phyloP scores from a whole-genome alignment of 2,888 invertebrate species.

The Iselma pallidipennis region DNA sequence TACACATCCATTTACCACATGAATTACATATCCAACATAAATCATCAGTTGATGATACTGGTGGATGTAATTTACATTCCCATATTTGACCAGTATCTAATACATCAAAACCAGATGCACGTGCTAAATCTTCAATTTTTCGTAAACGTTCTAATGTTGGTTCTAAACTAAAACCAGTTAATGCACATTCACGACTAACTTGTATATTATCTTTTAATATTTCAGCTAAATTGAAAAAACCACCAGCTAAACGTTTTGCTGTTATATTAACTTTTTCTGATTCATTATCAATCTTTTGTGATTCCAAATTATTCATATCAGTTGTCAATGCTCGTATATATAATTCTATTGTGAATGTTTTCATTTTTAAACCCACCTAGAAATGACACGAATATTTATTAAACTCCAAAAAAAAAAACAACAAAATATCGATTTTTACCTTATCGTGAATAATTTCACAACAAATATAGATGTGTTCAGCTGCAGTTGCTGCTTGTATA shows the following conservation, averaged over 20 bases:
- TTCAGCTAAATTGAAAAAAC: conserved; percentile 68
- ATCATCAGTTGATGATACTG: conserved; percentile 46
- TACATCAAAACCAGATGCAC: conserved; percentile 57
- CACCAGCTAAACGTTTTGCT: conserved; percentile 63
- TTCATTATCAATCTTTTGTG: conserved; percentile 63
- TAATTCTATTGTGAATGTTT: conserved; percentile 70
- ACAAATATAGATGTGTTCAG: conserved; percentile 69
- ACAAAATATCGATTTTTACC: conserved; percentile 34
- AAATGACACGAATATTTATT: conserved; percentile 19
- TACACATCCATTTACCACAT: conserved; percentile 52
- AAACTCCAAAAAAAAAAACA: conserved; percentile 21
- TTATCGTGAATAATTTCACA: conserved; percentile 58
- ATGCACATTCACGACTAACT: conserved; percentile 69
- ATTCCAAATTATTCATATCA: conserved; percentile 76
- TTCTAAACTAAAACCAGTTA: conserved; percentile 76
- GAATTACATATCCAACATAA: conserved; percentile 48
- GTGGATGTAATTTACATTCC: conserved; percentile 53
- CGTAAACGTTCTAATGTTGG: conserved; percentile 67
- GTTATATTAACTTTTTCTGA: conserved; percentile 59
- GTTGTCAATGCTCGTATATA: conserved; percentile 75
- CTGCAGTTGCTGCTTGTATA: conserved; percentile 63
- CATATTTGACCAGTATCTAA: conserved; percentile 53
- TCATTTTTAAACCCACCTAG: conserved; percentile 54
- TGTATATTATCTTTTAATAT: conserved; percentile 64
- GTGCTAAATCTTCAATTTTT: conserved; percentile 61